A percentile compares a stretch with the other conserved stretches of the same genome.
phyloP scores from a whole-genome alignment of 2,113 vertebrate species.

The Motacilla tschutschensis region DNA sequence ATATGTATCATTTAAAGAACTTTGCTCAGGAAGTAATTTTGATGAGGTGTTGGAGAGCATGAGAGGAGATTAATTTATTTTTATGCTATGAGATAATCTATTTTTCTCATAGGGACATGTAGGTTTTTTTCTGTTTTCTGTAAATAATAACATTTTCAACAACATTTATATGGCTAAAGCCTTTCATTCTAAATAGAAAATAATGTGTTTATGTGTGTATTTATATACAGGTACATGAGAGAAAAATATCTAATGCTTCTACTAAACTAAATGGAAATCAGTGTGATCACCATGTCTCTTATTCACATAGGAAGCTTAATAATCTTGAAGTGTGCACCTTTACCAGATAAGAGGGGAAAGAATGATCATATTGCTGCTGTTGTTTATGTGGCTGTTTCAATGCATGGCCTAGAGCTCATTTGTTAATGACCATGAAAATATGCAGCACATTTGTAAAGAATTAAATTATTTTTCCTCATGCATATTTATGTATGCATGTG shows the following conservation, averaged over 20 bases:
- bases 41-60: background rate
- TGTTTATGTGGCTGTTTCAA: slow-evolving; percentile 31
- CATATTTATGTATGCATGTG: slow-evolving; percentile 53
- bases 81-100: background rate
- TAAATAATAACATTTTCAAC: background rate
- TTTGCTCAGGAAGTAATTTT: background rate
- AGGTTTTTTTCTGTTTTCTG: background rate
- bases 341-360: background rate
- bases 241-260: background rate
- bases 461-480: slow-evolving; percentile 55
- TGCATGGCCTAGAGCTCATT: slow-evolving; percentile 43
- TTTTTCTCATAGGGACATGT: background rate
- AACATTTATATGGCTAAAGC: background rate
- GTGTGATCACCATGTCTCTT: background rate
- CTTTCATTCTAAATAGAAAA: background rate
- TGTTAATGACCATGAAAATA: slow-evolving; percentile 47
- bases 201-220: background rate
- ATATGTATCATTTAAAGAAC: background rate
- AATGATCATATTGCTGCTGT: background rate
- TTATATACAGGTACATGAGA: background rate
- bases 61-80: background rate
- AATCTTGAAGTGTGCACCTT: background rate
- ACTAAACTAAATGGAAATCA: background rate
- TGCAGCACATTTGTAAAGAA: slow-evolving; percentile 48
- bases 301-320: background rate